Base-by-base conservation (phyloP, 2,888 invertebrate species). In the Tricholauxania praeusta region DNA sequence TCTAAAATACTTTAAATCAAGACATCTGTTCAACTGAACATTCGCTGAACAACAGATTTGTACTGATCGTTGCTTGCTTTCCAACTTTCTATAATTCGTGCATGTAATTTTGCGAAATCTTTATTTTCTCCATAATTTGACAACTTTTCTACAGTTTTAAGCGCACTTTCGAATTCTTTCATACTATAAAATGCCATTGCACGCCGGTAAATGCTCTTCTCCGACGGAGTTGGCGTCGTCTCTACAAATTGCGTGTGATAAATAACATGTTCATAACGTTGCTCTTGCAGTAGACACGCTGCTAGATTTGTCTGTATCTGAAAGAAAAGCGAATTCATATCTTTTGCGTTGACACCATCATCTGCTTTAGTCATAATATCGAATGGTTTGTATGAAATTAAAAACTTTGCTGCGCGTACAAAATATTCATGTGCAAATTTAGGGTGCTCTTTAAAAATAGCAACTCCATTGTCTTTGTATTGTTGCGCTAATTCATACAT, bases 241-340 rank as follows among this genome's bases (percentile, higher is more conserved):
- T 88, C 87, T 47, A 89, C 88, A 80, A 88, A 89, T 53, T 87
- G 79, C 14, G 89, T 94, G 14, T 95, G 89, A 53, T 90, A 88
- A 48, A 94, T 83, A 0, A 92, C 92, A 74, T 92, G 90, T 7
- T 91, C 89, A 85, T 91, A 93, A 77, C 93, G 92, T 12, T 91
- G 86, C 75, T 89, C 89, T 76, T 91, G 91, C 22, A 95, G 89
- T 79, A 95, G 93, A 83, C 96, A 95, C 62, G 93, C 93, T 0
- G 96, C 94, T 83, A 96, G 88, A 86, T 97, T 97, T 78, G 94
- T 93, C 83, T 93, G 94, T 12, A 96, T 88, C 78, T 91, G 91
- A 12, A 91, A 87, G 84, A 93, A 91, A 12, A 94, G 84, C 68
- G 88, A 87, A 52, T 90, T 83, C 77, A 94, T 88, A 72, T 91